phyloP scores from a whole-genome alignment of 2,113 vertebrate species.

The Chinchilla lanigera region DNA sequence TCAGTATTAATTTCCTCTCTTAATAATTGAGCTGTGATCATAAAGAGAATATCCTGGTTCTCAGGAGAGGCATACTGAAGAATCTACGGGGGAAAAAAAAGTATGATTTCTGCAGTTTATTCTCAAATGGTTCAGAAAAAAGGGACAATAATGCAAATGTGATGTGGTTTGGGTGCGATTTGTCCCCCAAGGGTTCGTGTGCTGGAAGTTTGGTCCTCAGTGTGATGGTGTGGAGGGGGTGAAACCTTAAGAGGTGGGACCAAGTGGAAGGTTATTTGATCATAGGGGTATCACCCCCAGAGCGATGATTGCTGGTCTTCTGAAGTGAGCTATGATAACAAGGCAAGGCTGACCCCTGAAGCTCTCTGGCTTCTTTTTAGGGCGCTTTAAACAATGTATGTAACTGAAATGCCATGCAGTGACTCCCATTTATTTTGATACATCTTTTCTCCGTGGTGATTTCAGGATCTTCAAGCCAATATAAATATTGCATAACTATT shows the following conservation, averaged over 20 bases:
- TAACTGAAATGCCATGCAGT: neutral
- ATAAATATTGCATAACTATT: neutral
- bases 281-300: neutral
- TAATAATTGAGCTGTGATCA: conserved; percentile 18
- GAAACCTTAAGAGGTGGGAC: neutral
- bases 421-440: neutral
- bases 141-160: conserved; percentile 5
- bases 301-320: neutral
- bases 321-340: neutral
- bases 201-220: neutral
- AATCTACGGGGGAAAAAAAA: neutral
- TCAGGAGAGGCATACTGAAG: neutral
- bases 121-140: neutral
- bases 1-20: neutral
- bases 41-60: neutral
- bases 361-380: neutral
- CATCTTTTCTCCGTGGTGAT: neutral
- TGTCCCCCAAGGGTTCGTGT: neutral
- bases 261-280: neutral
- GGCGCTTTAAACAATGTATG: neutral
- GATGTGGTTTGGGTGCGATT: neutral
- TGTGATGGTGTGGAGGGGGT: neutral
- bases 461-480: neutral
- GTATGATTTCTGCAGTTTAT: neutral
- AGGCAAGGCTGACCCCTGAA: neutral